Base-by-base conservation (phyloP, 2,113 vertebrate species). In the Oreocharis arfaki region DNA sequence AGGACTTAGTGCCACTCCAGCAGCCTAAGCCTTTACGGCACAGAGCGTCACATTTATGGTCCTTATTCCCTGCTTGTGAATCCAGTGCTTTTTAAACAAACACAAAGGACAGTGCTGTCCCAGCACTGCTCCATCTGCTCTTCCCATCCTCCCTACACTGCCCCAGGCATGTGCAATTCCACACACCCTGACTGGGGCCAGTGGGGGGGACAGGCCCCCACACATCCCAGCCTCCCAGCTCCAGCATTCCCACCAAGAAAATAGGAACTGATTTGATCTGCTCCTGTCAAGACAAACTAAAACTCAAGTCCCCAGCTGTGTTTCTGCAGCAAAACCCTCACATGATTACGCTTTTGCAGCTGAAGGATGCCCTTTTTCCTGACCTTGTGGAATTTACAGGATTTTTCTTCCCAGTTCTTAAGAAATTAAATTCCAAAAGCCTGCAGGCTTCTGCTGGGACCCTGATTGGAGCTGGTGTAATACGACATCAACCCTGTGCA, bases 401-500 rank as follows among this genome's bases (percentile, higher is more conserved):
- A 30, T 39, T 67, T 87, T 26, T 68, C 44, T 68, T 50, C 52
- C 35, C 69, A 10, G 39, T 42, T 78, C 47, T 59, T 46, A 39
- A 33, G 11, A 71, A 57, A 71, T 42, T 76, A 2, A 18, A 64
- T 82, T 87, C 65, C 49, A 77, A 68, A 91, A 77, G 84, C 30
- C 73, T 56, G 18, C 30, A 37, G 61, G 5, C 37, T 78, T 47
- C 65, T 27, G 33, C 42, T 3, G 6, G 77, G 44, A 26, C 14
- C 37, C 18, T 27, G 15, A 19, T 16, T 16, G 37, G 28, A 20
- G 19, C 69, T 59, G 60, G n/a, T n/a, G 17, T 35, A 47, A 70
- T 1, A 1, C 2, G 1, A 28, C 22, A 42, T 32, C 68, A 49
- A 11, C 27, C 32, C 10, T 60, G 52, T 5, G 9, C 2, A 0